Evolutionary conservation across 2,113 vertebrate genomes (phyloP).

Genomic region (Anolis sagrei): DNA sequence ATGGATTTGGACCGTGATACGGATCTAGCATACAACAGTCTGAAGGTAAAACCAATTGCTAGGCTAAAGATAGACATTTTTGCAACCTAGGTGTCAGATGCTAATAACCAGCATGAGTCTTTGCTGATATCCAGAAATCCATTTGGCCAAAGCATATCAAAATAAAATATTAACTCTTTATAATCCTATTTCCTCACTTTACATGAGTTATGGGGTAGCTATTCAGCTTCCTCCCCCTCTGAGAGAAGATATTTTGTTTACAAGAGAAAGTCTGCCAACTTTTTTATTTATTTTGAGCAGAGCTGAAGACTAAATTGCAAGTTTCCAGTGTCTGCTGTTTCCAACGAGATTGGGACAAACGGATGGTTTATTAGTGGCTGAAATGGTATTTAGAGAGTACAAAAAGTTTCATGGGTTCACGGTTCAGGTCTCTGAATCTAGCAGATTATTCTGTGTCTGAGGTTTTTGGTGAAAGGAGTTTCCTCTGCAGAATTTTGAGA

Average conservation of each 20-base stretch:
- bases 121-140: background rate
- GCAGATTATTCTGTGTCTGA: accelerated
- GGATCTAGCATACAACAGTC: constrained; percentile 90
- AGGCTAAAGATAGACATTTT: background rate
- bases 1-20: constrained; percentile 76
- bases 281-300: background rate
- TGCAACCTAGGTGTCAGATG: accelerated
- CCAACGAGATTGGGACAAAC: background rate
- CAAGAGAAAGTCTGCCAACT: background rate
- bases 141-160: accelerated
- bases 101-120: background rate
- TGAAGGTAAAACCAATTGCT: constrained; percentile 83
- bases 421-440: background rate
- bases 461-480: accelerated
- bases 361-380: background rate
- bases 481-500: background rate
- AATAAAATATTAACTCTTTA: background rate
- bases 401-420: background rate
- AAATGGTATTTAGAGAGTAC: background rate
- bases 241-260: background rate
- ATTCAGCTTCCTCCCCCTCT: background rate
- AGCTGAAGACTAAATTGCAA: background rate
- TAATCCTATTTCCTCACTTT: background rate
- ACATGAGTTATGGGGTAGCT: background rate
- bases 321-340: background rate